A percentile compares a stretch with the other conserved stretches of the same genome.
Evolutionary conservation across 2,888 invertebrate genomes (phyloP).

Genomic region (Belgica antarctica): DNA sequence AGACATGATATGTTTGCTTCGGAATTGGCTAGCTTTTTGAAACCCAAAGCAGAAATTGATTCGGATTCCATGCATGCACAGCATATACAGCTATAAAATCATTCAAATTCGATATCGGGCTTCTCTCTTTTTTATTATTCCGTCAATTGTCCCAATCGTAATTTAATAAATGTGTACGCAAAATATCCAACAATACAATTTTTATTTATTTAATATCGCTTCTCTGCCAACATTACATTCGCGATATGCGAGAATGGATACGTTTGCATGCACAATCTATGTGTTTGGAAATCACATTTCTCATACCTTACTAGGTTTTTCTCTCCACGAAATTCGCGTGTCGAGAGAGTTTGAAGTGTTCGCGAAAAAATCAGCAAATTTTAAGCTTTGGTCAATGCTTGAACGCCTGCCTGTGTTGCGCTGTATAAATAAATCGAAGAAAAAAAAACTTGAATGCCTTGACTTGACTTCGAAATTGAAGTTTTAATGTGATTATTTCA

Average conservation of each 20-base stretch:
- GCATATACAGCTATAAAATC: constrained; percentile 8
- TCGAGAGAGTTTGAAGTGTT: constrained; percentile 4
- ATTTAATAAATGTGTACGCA: constrained; percentile 21
- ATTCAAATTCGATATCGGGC: constrained; percentile 29
- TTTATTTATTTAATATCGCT: constrained; percentile 9
- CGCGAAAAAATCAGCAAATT: constrained; percentile 20
- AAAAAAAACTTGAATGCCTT: constrained; percentile 35
- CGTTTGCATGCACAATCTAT: neutral
- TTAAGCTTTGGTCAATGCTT: neutral
- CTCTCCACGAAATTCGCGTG: too few species aligned
- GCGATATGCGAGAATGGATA: constrained; percentile 12
- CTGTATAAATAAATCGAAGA: too few species aligned
- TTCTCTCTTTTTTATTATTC: constrained; percentile 20
- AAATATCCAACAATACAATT: neutral
- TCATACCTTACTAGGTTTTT: too few species aligned
- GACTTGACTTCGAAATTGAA: constrained; percentile 37
- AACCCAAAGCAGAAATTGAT: too few species aligned
- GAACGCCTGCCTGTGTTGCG: too few species aligned
- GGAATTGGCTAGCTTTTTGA: constrained; percentile 15
- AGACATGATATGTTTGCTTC: constrained; percentile 2
- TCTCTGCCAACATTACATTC: constrained; percentile 19
- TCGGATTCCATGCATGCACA: neutral
- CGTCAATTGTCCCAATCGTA: constrained; percentile 29
- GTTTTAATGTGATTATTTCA: constrained; percentile 30
- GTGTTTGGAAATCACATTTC: neutral